phyloP scores from a whole-genome alignment of 2,888 invertebrate genomes.

The Eilema sororculum region DNA sequence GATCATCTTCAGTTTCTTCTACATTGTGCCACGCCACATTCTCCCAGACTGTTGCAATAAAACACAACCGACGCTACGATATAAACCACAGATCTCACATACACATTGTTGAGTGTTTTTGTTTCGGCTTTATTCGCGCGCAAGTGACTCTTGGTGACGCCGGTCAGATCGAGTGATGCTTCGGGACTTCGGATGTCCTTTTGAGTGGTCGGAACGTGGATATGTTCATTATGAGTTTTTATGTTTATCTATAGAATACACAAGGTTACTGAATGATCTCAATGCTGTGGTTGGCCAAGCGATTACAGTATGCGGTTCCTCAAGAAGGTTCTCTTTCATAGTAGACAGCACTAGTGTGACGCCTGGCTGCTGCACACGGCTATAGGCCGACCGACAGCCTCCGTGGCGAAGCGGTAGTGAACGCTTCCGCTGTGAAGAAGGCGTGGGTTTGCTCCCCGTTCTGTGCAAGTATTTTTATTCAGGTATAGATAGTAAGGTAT shows the following conservation, averaged over 20 bases:
- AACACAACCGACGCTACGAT: slow-evolving; percentile 62
- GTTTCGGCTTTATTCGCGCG: slow-evolving; percentile 54
- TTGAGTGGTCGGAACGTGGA: background rate
- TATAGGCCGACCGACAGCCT: too few species aligned
- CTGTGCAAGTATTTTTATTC: too few species aligned
- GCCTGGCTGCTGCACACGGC: too few species aligned
- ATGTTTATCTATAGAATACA: background rate
- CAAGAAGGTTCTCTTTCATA: too few species aligned
- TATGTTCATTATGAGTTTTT: background rate
- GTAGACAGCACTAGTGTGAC: too few species aligned
- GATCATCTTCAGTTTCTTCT: slow-evolving; percentile 9
- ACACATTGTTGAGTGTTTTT: slow-evolving; percentile 55
- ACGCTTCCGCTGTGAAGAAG: too few species aligned
- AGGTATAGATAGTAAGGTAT: too few species aligned
- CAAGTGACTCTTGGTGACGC: slow-evolving; percentile 40
- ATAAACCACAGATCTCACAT: slow-evolving; percentile 68
- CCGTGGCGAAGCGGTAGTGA: too few species aligned
- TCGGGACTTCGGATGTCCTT: background rate
- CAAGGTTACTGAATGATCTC: background rate
- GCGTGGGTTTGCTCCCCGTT: too few species aligned
- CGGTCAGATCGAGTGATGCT: slow-evolving; percentile 10
- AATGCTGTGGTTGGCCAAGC: too few species aligned
- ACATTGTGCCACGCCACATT: background rate
- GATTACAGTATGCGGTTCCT: too few species aligned
- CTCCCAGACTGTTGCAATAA: slow-evolving; percentile 51